Percentiles rank a stretch among this genome's conserved stretches.
Conservation (phyloP, 2,113 vertebrate species). For the Tupaia tana region DNA sequence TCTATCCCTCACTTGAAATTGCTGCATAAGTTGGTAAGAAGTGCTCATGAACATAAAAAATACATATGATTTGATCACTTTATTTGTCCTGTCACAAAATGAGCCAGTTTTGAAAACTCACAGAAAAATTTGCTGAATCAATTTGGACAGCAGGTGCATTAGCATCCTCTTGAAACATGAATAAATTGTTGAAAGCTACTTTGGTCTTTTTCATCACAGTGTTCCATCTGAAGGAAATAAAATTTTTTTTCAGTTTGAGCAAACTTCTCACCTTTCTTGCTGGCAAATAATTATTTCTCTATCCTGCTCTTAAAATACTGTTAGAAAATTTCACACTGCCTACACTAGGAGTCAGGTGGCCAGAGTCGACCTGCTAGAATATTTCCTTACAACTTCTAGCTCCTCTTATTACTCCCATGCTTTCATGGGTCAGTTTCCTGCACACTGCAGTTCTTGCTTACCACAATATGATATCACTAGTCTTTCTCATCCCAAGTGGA, state of each 20-base stretch:
- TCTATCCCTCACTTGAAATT: not conserved
- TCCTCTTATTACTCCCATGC: not conserved
- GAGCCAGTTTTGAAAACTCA: not conserved
- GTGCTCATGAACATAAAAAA: not conserved
- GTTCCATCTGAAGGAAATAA: not conserved
- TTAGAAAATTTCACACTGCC: not conserved
- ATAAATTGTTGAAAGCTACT: not conserved
- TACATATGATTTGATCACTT: not conserved
- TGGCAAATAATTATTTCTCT: not conserved
- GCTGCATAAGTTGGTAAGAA: not conserved
- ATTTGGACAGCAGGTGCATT: not conserved
- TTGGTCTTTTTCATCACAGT: not conserved
- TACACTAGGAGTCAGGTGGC: not conserved
- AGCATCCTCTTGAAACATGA: not conserved
- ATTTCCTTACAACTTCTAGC: not conserved
- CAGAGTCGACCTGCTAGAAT: not conserved
- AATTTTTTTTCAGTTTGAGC: slow-evolving; percentile 10
- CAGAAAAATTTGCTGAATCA: not conserved
- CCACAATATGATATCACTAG: not conserved
- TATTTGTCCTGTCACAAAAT: not conserved
- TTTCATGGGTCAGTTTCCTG: not conserved
- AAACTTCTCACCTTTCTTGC: not conserved
- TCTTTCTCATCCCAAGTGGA: not conserved
- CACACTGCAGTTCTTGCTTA: not conserved
- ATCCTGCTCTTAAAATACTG: slow-evolving; percentile 9